Conservation (phyloP, 2,113 vertebrate genomes). For the Salvelinus alpinus region DNA sequence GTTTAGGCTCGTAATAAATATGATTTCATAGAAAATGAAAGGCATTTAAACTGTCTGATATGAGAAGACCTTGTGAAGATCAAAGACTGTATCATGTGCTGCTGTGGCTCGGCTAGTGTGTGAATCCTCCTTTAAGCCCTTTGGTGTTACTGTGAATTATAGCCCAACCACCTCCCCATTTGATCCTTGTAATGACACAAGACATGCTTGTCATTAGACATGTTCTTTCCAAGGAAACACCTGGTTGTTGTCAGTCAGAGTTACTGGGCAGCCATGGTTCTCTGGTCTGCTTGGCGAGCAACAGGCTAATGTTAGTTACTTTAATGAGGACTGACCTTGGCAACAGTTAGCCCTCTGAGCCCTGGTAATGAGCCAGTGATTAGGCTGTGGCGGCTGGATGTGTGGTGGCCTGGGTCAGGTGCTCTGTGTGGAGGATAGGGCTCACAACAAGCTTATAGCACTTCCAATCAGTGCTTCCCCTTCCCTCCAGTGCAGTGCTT, state of each 20-base stretch:
- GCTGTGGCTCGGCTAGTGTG: neutral
- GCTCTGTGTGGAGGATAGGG: slow-evolving; percentile 6
- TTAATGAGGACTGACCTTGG: slow-evolving; percentile 1
- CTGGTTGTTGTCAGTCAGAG: slow-evolving; percentile 39
- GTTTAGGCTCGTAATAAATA: neutral
- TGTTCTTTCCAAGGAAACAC: slow-evolving; percentile 37
- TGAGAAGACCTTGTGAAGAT: neutral
- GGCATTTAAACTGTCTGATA: neutral
- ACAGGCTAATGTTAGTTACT: neutral
- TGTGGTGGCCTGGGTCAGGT: slow-evolving; percentile 3
- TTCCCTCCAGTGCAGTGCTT: too few relatives aligned
- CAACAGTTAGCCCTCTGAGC: neutral
- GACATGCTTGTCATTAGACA: slow-evolving; percentile 44
- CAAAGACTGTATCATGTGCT: neutral
- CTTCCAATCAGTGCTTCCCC: neutral
- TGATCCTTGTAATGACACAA: slow-evolving; percentile 50
- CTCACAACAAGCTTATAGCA: neutral
- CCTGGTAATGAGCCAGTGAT: slow-evolving; percentile 29
- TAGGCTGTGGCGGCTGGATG: slow-evolving; percentile 9
- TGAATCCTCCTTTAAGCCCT: neutral
- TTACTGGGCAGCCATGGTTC: neutral
- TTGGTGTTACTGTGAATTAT: neutral
- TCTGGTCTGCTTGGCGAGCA: neutral
- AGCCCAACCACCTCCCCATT: neutral
- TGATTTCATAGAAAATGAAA: too few relatives aligned